Percentiles rank a stretch among this genome's conserved stretches.
These are phyloP conservation scores for Eupeodes latifasciatus DNA, from an alignment of 2,888 invertebrate genomes.

Conservation along the genomic window DNA sequence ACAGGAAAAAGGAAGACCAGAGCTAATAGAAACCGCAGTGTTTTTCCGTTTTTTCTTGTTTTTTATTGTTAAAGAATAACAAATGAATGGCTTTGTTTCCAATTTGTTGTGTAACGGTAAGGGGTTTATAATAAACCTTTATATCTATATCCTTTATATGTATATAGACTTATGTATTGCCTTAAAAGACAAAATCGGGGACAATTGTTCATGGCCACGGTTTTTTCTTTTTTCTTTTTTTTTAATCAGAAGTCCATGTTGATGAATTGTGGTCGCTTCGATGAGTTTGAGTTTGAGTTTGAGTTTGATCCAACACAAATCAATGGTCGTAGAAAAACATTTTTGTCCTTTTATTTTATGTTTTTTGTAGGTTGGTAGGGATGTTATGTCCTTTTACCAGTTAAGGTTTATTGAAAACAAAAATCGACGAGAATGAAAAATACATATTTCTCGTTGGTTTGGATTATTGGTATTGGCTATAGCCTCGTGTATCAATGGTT, in stretches of 20 bases:
- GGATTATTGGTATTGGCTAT: too few species aligned
- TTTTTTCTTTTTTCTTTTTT: background rate
- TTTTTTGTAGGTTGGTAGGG: background rate
- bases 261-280: constrained; percentile 35
- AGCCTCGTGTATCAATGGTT: too few species aligned
- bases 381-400: too few species aligned
- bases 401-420: too few species aligned
- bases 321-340: background rate
- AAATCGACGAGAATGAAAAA: too few species aligned
- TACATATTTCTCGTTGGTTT: too few species aligned
- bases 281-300: background rate
- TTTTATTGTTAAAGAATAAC: background rate
- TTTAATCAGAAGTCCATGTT: constrained; percentile 51
- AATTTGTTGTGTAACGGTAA: constrained; percentile 18
- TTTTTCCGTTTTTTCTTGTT: background rate
- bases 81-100: constrained; percentile 16
- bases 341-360: background rate
- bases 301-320: background rate
- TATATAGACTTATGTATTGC: background rate
- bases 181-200: constrained; percentile 36
- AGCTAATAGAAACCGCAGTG: constrained; percentile 14
- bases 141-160: too few species aligned
- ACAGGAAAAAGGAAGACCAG: background rate
- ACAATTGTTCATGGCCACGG: constrained; percentile 48
- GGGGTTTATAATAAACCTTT: background rate